Conservation (phyloP, 2,888 invertebrate genomes). For the Pammene aurita region DNA sequence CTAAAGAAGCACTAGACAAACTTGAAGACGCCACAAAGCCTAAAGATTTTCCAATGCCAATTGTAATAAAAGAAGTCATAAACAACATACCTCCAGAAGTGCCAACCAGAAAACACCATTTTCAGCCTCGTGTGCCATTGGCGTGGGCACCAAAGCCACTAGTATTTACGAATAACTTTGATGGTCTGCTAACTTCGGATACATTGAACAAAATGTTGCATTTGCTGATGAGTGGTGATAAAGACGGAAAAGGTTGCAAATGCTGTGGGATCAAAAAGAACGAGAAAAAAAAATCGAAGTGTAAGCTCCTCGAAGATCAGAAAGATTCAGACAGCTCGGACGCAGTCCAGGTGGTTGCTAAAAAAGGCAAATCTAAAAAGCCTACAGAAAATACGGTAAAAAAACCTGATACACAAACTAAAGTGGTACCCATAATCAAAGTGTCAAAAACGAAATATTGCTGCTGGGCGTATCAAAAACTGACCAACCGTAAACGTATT, state of each 20-base stretch:
- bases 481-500: slow-evolving; percentile 25
- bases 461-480: slow-evolving; percentile 59
- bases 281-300: slow-evolving; percentile 35
- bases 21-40: slow-evolving; percentile 9
- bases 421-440: background rate
- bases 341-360: slow-evolving; percentile 7
- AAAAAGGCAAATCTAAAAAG: slow-evolving; percentile 1
- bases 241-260: slow-evolving; percentile 2
- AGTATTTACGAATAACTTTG: slow-evolving; percentile 14
- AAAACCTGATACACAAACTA: background rate
- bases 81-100: background rate
- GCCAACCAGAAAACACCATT: background rate
- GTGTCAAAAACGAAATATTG: slow-evolving; percentile 47
- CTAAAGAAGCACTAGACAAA: slow-evolving; percentile 35
- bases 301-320: background rate
- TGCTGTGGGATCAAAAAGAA: slow-evolving; percentile 40
- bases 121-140: slow-evolving; percentile 1
- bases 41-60: slow-evolving; percentile 7
- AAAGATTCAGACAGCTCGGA: slow-evolving; percentile 22
- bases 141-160: slow-evolving; percentile 25
- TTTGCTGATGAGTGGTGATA: slow-evolving; percentile 51
- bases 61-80: slow-evolving; percentile 2
- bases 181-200: slow-evolving; percentile 54
- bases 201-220: slow-evolving; percentile 68
- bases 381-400: background rate